phyloP scores from a whole-genome alignment of 2,113 vertebrate genomes.

The Melospiza georgiana region DNA sequence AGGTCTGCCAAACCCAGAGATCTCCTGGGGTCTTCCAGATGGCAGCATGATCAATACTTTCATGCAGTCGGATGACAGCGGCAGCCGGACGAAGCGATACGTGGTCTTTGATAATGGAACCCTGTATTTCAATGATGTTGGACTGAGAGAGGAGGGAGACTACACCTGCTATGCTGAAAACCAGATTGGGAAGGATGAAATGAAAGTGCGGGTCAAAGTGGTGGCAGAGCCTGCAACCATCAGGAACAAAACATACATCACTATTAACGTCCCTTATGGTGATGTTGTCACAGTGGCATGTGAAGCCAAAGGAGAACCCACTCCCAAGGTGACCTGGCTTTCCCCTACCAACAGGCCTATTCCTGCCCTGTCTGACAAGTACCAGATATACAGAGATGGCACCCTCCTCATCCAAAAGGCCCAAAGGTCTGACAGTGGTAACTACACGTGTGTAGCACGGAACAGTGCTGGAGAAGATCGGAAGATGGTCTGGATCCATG shows the following conservation, averaged over 20 bases:
- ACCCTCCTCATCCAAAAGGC: slow-evolving; percentile 84
- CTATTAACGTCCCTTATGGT: slow-evolving; percentile 79
- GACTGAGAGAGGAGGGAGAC: slow-evolving; percentile 84
- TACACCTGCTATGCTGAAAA: slow-evolving; percentile 94
- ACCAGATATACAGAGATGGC: slow-evolving; percentile 81
- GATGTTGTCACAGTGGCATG: slow-evolving; percentile 78
- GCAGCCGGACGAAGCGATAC: slow-evolving; percentile 78
- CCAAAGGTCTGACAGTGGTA: slow-evolving; percentile 87
- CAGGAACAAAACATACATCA: slow-evolving; percentile 62
- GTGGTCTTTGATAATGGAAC: slow-evolving; percentile 93
- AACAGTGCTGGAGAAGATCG: slow-evolving; percentile 84
- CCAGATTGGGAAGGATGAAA: slow-evolving; percentile 89
- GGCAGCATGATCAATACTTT: slow-evolving; percentile 86
- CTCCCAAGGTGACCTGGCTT: slow-evolving; percentile 83
- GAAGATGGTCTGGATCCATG: slow-evolving; percentile 74
- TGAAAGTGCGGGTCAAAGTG: slow-evolving; percentile 86
- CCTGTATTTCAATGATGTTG: slow-evolving; percentile 86
- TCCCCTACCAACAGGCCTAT: slow-evolving; percentile 83
- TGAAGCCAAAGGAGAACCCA: slow-evolving; percentile 80
- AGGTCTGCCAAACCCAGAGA: slow-evolving; percentile 87
- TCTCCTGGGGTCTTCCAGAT: slow-evolving; percentile 91
- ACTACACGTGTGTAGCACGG: slow-evolving; percentile 86
- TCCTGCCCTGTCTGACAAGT: slow-evolving; percentile 76
- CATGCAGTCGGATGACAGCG: slow-evolving; percentile 73
- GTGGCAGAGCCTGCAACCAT: slow-evolving; percentile 75